Conservation (phyloP, 2,113 vertebrate species). For the Callionymus lyra region DNA sequence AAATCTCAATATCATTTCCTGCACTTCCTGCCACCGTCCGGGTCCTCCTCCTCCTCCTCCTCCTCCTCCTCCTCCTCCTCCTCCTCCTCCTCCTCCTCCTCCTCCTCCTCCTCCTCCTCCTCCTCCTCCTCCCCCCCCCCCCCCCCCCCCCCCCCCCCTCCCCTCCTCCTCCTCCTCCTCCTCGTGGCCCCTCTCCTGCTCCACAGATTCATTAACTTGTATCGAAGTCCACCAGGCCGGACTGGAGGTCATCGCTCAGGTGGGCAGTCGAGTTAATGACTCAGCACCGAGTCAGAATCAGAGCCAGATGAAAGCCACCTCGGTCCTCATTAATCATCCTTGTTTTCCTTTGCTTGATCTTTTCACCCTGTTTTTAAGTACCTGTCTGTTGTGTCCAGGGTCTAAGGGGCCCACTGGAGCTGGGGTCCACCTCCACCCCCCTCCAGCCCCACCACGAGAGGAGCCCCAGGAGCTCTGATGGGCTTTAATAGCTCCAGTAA, state of each 20-base stretch:
- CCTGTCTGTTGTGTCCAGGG: conserved; percentile 69
- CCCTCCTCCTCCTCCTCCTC: no score
- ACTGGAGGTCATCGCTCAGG: conserved; percentile 68
- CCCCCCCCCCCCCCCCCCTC: no score
- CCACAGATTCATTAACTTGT: no score
- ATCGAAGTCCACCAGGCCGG: conserved; percentile 15
- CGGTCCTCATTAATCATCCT: conserved; percentile 76
- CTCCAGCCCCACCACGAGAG: conserved; percentile 34
- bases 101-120: no score
- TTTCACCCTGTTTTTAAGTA: conserved; percentile 75
- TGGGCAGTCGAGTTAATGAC: conserved; percentile 75
- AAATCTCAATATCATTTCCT: no score
- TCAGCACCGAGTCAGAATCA: conserved; percentile 67
- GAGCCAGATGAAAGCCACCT: conserved; percentile 73
- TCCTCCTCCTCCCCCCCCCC: no score
- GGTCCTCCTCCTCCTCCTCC: no score
- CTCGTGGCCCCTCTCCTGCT: no score
- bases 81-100: no score
- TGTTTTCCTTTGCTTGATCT: conserved; percentile 76
- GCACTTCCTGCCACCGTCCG: no score
- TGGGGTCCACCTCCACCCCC: conserved; percentile 24
- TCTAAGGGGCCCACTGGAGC: conserved; percentile 60
- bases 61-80: no score
- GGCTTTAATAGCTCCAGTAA: conserved; percentile 71
- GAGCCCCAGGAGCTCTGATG: conserved; percentile 53